Conservation (phyloP, 2,113 vertebrate genomes). For the Clarias magur region DNA sequence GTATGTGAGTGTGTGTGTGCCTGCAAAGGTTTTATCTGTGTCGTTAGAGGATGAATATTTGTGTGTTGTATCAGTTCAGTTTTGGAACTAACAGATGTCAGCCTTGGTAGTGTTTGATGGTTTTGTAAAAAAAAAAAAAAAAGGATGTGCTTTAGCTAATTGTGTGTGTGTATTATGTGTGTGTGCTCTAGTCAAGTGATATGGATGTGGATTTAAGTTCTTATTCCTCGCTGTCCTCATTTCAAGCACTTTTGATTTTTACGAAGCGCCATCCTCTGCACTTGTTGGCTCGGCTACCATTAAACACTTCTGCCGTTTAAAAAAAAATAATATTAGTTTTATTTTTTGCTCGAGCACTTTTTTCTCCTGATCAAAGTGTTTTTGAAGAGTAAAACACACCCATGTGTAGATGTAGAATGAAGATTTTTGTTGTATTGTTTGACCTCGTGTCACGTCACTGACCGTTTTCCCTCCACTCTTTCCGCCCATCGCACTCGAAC, state of each 20-base stretch:
- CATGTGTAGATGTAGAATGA: slow-evolving; percentile 51
- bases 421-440: slow-evolving; percentile 58
- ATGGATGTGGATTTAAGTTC: slow-evolving; percentile 56
- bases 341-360: slow-evolving; percentile 28
- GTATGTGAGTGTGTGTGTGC: not conserved
- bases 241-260: slow-evolving; percentile 45
- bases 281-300: slow-evolving; percentile 47
- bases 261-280: slow-evolving; percentile 40
- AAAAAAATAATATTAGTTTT: slow-evolving; percentile 48
- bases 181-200: slow-evolving; percentile 53
- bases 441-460: slow-evolving; percentile 57
- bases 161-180: slow-evolving; percentile 49
- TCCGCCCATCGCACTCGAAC: slow-evolving; percentile 53
- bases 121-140: not conserved
- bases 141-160: slow-evolving; percentile 42
- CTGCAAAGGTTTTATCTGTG: not conserved
- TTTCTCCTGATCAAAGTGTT: slow-evolving; percentile 71
- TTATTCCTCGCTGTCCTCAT: slow-evolving; percentile 61
- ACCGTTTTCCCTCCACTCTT: slow-evolving; percentile 46
- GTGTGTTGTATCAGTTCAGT: slow-evolving; percentile 13
- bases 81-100: slow-evolving; percentile 23
- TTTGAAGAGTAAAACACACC: slow-evolving; percentile 66
- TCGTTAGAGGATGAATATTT: not conserved
- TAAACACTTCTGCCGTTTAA: slow-evolving; percentile 50
- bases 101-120: not conserved